Evolutionary conservation across 2,113 vertebrate genomes (phyloP), one percentile per base, ranked within the genome.

Genomic region (Platysternon megacephalum): DNA sequence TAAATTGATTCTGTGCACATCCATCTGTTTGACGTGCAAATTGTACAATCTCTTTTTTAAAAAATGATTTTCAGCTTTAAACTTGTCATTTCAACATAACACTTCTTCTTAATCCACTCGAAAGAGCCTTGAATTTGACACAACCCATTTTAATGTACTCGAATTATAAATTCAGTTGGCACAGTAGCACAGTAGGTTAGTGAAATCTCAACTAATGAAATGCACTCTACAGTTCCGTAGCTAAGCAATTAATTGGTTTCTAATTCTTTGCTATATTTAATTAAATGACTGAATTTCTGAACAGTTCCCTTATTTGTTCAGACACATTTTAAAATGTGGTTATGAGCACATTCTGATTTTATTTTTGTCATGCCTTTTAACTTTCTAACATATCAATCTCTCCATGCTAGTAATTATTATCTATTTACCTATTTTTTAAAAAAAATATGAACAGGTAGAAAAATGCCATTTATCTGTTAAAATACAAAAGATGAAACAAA

Each of bases 161-260:
- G 56, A 94, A 88, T 68, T 92, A 82, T 91, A 72, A 88, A 91
- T 90, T 97, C 93, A 91, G 3, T 1, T 79, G 56, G 80, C 88
- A 87, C 65, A 91, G 82, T 49, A 87, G 13, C 51, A 96, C 48
- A 26, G 87, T 28, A 84, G 93, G 90, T 91, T 94, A 95, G 95
- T 95, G 79, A 91, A 95, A 96, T 90, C 1, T 88, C 87, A 94
- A 86, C 97, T 96, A 96, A 94, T 72, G 82, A 92, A 88, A 94
- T 80, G 86, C 79, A 88, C 11, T 46, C 91, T n/a, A 53, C n/a
- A 42, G 65, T 88, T 93, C 76, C 9, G 86, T 80, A 96, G 85
- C 85, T 92, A 68, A 84, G 72, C 92, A 96, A 95, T 91, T 93
- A 96, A 94, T 84, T 96, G 65, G 53, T 49, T 95, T 97, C 56